phyloP scores from a whole-genome alignment of 2,888 invertebrate genomes.

The Chydorus sphaericus region DNA sequence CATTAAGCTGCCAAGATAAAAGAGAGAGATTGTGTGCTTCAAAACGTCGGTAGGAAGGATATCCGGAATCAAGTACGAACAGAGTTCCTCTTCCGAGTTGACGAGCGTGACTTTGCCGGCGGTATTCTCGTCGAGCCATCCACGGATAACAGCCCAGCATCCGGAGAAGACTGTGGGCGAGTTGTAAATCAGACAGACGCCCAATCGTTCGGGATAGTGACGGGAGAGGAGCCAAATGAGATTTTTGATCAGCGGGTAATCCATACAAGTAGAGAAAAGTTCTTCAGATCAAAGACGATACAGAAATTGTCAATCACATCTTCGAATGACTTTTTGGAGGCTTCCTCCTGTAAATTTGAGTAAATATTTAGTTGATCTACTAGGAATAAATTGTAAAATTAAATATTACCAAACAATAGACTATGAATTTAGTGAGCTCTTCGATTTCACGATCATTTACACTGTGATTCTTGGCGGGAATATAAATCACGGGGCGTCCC shows the following conservation, averaged over 20 bases:
- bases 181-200: conserved; percentile 58
- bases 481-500: conserved; percentile 61
- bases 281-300: conserved; percentile 60
- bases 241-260: conserved; percentile 63
- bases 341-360: conserved; percentile 64
- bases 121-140: conserved; percentile 63
- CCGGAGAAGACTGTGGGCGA: conserved; percentile 57
- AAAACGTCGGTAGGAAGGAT: conserved; percentile 40
- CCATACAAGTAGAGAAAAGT: conserved; percentile 59
- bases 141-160: conserved; percentile 60
- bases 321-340: conserved; percentile 60
- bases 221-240: conserved; percentile 59
- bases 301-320: conserved; percentile 63
- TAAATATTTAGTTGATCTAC: background rate
- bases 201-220: conserved; percentile 63
- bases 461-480: conserved; percentile 60
- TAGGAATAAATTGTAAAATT: background rate
- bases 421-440: conserved; percentile 61
- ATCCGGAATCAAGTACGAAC: conserved; percentile 59
- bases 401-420: conserved; percentile 48
- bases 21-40: no score
- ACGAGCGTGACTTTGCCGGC: conserved; percentile 60
- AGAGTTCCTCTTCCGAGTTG: conserved; percentile 49
- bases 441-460: conserved; percentile 52
- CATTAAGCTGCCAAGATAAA: no score